Evolutionary conservation across 2,888 invertebrate genomes (phyloP).

Genomic region (Trissolcus japonicus): DNA sequence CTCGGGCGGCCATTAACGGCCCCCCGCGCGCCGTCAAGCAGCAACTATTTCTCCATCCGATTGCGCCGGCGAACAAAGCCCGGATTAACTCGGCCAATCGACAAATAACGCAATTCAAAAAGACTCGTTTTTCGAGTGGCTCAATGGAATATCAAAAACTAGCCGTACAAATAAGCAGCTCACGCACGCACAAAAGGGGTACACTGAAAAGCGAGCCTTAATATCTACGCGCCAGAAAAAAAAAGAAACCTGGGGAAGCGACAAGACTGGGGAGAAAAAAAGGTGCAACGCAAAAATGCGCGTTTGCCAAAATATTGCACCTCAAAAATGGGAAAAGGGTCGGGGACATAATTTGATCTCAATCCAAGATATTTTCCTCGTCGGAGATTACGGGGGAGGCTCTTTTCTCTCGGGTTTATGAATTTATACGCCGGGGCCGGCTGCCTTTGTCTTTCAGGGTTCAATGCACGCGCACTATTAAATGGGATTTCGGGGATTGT

Average conservation of each 20-base stretch:
- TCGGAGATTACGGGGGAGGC: slow-evolving; percentile 25
- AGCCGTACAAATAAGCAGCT: slow-evolving; percentile 38
- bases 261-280: too few relatives aligned
- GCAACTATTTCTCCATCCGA: slow-evolving; percentile 45
- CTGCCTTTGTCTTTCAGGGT: slow-evolving; percentile 46
- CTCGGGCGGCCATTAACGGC: slow-evolving; percentile 37
- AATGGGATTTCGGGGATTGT: slow-evolving; percentile 52
- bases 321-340: neutral
- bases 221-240: neutral
- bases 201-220: slow-evolving; percentile 20
- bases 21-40: slow-evolving; percentile 22
- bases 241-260: neutral
- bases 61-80: slow-evolving; percentile 41
- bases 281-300: too few relatives aligned
- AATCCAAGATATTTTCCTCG: slow-evolving; percentile 34
- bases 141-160: slow-evolving; percentile 37
- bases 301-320: slow-evolving; percentile 3
- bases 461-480: slow-evolving; percentile 49
- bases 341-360: slow-evolving; percentile 18
- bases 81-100: slow-evolving; percentile 45
- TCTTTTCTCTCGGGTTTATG: slow-evolving; percentile 43
- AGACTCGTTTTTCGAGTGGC: slow-evolving; percentile 24
- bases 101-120: slow-evolving; percentile 42
- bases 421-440: slow-evolving; percentile 37
- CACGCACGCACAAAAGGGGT: slow-evolving; percentile 34